Evolutionary conservation across 2,113 vertebrate genomes (phyloP).

Genomic region (Nesogale talazaci): DNA sequence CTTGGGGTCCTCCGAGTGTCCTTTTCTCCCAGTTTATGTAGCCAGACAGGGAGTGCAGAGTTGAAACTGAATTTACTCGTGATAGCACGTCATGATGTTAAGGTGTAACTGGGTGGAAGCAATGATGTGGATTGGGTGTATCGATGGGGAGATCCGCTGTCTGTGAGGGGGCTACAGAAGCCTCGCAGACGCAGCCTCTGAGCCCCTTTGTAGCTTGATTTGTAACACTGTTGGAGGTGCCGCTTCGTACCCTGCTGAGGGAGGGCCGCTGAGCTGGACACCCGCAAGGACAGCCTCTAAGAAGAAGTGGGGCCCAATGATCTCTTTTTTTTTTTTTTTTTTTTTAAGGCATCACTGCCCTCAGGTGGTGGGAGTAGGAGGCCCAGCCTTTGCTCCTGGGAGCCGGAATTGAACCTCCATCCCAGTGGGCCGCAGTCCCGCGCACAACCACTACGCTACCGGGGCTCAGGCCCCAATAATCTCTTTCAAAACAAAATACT

Average conservation of each 20-base stretch:
- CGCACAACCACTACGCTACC: too few relatives aligned
- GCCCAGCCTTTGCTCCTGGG: too few relatives aligned
- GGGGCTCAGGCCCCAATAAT: background rate
- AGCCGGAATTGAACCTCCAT: too few relatives aligned
- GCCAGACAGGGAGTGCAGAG: background rate
- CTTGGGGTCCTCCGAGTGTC: background rate
- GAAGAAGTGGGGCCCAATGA: background rate
- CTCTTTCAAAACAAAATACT: background rate
- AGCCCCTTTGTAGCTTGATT: background rate
- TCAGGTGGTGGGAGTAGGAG: too few relatives aligned
- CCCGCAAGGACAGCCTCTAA: background rate
- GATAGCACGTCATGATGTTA: background rate
- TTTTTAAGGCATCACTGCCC: too few relatives aligned
- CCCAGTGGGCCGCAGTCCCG: too few relatives aligned
- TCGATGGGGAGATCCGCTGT: background rate
- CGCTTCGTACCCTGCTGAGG: background rate
- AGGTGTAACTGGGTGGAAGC: background rate
- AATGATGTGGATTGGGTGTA: background rate
- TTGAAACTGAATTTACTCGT: background rate
- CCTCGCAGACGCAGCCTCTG: background rate
- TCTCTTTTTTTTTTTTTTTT: too few relatives aligned
- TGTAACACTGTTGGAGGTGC: background rate
- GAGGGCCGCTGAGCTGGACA: background rate
- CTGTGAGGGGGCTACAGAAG: background rate
- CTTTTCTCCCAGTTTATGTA: background rate